Evolutionary conservation across 2,888 invertebrate genomes (phyloP).

Genomic region (Lasioglossum morio): DNA sequence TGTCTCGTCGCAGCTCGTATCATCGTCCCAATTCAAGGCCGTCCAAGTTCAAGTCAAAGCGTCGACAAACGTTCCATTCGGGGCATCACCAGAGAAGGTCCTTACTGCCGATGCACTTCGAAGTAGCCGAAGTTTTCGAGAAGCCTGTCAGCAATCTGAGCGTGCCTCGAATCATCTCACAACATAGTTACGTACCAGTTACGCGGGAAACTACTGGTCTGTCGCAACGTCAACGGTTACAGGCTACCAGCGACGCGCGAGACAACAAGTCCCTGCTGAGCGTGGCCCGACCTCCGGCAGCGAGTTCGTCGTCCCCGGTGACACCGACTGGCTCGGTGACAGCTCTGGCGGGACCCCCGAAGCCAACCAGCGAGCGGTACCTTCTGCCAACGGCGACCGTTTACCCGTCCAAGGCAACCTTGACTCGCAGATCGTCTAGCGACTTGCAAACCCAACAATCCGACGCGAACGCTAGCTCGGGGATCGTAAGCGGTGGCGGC

Average conservation of each 20-base stretch:
- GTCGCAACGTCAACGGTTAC: constrained; percentile 56
- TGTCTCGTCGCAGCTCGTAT: constrained; percentile 76
- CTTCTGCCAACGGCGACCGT: constrained; percentile 70
- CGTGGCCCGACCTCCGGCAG: constrained; percentile 68
- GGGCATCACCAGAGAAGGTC: constrained; percentile 69
- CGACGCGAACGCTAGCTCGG: constrained; percentile 54
- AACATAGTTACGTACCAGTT: constrained; percentile 50
- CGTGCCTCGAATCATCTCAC: constrained; percentile 81
- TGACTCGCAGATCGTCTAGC: constrained; percentile 56
- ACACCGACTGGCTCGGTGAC: constrained; percentile 49
- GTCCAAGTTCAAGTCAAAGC: constrained; percentile 79
- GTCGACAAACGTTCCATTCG: constrained; percentile 84
- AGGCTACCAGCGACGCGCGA: constrained; percentile 62
- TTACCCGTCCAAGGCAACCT: constrained; percentile 69
- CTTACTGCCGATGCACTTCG: constrained; percentile 78
- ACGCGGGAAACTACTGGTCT: constrained; percentile 24
- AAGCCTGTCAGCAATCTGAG: constrained; percentile 80
- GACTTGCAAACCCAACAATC: constrained; percentile 63
- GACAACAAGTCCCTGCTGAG: constrained; percentile 74
- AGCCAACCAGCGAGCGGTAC: constrained; percentile 64
- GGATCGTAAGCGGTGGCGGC: constrained; percentile 7
- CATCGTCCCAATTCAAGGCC: constrained; percentile 73
- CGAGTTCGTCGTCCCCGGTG: constrained; percentile 52
- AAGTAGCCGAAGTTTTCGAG: constrained; percentile 80
- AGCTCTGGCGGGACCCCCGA: constrained; percentile 48